Percentiles rank a stretch among this genome's conserved stretches.
Evolutionary conservation across 2,888 invertebrate genomes (phyloP).

Genomic region (Himalopsyche tibetana): DNA sequence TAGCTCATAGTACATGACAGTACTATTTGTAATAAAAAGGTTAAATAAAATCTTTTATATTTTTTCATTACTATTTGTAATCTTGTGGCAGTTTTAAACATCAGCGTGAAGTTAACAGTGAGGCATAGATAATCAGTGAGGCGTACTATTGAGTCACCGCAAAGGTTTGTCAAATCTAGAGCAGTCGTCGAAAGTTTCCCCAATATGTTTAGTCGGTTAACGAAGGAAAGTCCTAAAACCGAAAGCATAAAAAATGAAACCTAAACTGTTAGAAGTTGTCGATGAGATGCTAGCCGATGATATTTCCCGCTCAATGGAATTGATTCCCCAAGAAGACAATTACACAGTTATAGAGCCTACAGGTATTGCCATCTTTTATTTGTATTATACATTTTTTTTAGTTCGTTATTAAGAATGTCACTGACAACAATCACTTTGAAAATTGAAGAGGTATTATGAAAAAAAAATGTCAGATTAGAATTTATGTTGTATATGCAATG

Average conservation of each 20-base stretch:
- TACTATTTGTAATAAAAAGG: not conserved
- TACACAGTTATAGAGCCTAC: slow-evolving; percentile 78
- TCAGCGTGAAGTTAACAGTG: slow-evolving; percentile 55
- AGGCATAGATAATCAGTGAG: no score
- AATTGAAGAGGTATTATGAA: no score
- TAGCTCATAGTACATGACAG: no score
- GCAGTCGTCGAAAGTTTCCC: slow-evolving; percentile 57
- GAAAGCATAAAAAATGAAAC: slow-evolving; percentile 92
- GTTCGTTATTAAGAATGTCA: no score
- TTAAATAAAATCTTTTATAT: not conserved
- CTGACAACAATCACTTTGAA: no score
- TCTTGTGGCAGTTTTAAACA: not conserved
- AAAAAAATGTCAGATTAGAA: no score
- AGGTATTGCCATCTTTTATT: slow-evolving; percentile 72
- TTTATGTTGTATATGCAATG: no score
- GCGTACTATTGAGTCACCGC: slow-evolving; percentile 54
- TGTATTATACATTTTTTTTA: no score
- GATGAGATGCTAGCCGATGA: slow-evolving; percentile 98
- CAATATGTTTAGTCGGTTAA: slow-evolving; percentile 93
- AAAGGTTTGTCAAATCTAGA: slow-evolving; percentile 59
- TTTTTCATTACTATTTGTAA: not conserved
- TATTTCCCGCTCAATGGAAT: slow-evolving; percentile 95
- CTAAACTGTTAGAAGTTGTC: slow-evolving; percentile 92
- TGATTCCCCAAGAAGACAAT: slow-evolving; percentile 95
- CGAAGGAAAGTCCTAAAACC: slow-evolving; percentile 84